Evolutionary conservation across 37 sponge, comb jelly and placozoan species (phyloP), one percentile per base, ranked within the genome.

Genomic region (Eunapius fragilis): DNA sequence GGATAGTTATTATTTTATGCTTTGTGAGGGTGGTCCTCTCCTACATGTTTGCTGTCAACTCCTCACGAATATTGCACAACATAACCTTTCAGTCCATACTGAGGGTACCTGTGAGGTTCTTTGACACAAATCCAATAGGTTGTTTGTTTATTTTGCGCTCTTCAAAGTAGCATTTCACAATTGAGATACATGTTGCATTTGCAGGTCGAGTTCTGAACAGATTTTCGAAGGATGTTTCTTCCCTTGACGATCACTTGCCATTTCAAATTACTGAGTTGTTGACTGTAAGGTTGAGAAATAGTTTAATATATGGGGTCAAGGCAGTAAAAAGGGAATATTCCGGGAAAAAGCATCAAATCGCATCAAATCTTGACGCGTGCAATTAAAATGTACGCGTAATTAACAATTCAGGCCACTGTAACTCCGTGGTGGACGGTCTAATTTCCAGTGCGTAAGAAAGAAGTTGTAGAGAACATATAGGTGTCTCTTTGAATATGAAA

Each of bases 101-200:
- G 28, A 82, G 85, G 88, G 94, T 83, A 19, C 96, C 96, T 25
- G 76, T 92, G 31, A 41, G 68, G 26, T 95, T 95, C 79, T 95
- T 95, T 79, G 94, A 95, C 77, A 92, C 88, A 47, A 95, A 92
- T 49, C 96, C 96, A 32, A 85, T 88, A 76, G 96, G 95, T 94
- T 45, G 71, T 88, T 19, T 17, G 24, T 9, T 45, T 45, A 4
- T 45, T 9, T 58, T 13, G 14, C 14, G 17, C 58, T 25, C 11
- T 41, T 11, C 37, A 26, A 3, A 41, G 2, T 49, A 2, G 2
- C 0, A n/a, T 35, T 6, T 41, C 6, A 41, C 41, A 9, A 41
- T 23, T 2, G 2, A 27, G 6, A 70, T 69, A 6, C 30, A 80
- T 10, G 28, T 32, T 31, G 24, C 17, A 26, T 36, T 71, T 37